These are phyloP conservation scores for Scolopax mira DNA, from an alignment of 2,113 vertebrate species.

Conservation along the genomic window DNA sequence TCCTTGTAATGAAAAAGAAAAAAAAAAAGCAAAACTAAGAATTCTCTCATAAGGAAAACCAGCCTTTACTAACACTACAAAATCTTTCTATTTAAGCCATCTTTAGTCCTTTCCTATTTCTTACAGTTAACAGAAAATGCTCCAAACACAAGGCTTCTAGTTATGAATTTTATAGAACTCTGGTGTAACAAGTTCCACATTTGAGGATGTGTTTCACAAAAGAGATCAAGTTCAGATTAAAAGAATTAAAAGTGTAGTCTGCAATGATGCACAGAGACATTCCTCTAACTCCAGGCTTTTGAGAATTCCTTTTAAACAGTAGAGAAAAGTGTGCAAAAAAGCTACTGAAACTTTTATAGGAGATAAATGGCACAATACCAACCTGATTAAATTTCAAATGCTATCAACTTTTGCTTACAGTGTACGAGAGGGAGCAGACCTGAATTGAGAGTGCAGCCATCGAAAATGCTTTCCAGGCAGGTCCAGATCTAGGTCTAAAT, in stretches of 20 bases:
- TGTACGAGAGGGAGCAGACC: background rate
- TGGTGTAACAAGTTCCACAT: background rate
- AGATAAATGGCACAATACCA: conserved; percentile 64
- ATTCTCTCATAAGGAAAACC: background rate
- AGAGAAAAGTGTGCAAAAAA: conserved; percentile 24
- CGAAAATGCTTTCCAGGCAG: conserved; percentile 25
- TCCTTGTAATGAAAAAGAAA: background rate
- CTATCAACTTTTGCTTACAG: conserved; percentile 57
- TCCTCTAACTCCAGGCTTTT: conserved; percentile 1
- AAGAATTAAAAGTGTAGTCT: background rate
- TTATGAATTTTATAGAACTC: background rate
- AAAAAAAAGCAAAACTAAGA: background rate
- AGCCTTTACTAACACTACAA: background rate
- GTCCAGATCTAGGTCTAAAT: background rate
- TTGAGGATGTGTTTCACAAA: background rate
- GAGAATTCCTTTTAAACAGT: conserved; percentile 29
- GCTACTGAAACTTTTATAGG: conserved; percentile 57
- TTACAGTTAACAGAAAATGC: background rate
- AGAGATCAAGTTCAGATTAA: background rate
- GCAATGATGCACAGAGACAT: background rate
- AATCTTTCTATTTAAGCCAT: background rate
- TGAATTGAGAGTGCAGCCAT: conserved; percentile 42
- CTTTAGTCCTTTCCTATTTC: background rate
- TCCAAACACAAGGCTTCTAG: background rate
- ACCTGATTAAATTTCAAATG: conserved; percentile 70